phyloP scores from a whole-genome alignment of 1,140 invertebrate genomes.

The Drosophila parvula region DNA sequence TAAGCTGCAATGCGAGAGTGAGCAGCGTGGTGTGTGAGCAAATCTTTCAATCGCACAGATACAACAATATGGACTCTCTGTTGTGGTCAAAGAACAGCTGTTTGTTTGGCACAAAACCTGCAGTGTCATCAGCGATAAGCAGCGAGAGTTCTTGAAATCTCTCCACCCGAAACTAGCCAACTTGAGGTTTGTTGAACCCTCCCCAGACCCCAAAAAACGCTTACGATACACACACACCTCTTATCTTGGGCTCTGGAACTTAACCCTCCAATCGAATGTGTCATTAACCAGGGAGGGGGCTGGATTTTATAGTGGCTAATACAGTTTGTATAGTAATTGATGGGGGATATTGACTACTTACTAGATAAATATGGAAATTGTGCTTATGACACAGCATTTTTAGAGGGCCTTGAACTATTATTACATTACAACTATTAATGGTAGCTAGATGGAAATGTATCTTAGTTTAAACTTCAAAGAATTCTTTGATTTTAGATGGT shows the following conservation, averaged over 20 bases:
- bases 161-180: slow-evolving; percentile 30
- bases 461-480: too few relatives aligned
- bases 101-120: slow-evolving; percentile 15
- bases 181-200: slow-evolving; percentile 34
- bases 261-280: slow-evolving; percentile 44
- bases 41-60: slow-evolving; percentile 74
- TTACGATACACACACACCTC: slow-evolving; percentile 4
- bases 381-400: slow-evolving; percentile 14
- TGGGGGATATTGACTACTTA: neutral
- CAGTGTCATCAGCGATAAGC: slow-evolving; percentile 44
- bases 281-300: slow-evolving; percentile 33
- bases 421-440: neutral
- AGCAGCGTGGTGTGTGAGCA: slow-evolving; percentile 72
- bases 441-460: neutral
- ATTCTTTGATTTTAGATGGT: too few relatives aligned
- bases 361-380: slow-evolving; percentile 9
- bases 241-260: slow-evolving; percentile 46
- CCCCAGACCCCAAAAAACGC: neutral
- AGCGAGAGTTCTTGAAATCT: slow-evolving; percentile 12
- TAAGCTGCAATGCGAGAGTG: slow-evolving; percentile 50
- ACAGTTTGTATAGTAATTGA: slow-evolving; percentile 16
- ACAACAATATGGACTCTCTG: slow-evolving; percentile 27
- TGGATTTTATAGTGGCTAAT: slow-evolving; percentile 33
- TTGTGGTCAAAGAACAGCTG: slow-evolving; percentile 52
- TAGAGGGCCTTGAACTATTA: neutral